These are phyloP conservation scores for Equus quagga DNA, from an alignment of 2,113 vertebrate genomes.

Conservation along the genomic window DNA sequence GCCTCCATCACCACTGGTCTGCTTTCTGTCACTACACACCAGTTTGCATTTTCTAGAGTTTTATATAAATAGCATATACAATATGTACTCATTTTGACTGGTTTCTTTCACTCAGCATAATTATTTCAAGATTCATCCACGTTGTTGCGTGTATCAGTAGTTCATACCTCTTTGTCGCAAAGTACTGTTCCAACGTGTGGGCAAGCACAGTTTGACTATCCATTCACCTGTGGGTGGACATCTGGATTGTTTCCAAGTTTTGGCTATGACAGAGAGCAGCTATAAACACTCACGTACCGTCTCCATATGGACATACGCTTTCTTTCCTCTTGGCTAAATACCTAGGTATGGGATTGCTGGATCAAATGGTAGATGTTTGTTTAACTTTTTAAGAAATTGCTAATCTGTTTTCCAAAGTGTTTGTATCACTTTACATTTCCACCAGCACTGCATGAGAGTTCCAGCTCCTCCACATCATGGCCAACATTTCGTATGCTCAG, in stretches of 20 bases:
- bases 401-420: neutral
- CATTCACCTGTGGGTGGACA: neutral
- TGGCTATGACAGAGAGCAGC: neutral
- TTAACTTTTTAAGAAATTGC: neutral
- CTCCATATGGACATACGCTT: neutral
- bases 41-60: neutral
- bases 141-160: too few species aligned
- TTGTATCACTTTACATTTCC: neutral
- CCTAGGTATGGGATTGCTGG: too few species aligned
- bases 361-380: neutral
- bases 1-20: too few species aligned
- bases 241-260: neutral
- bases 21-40: neutral
- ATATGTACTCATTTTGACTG: neutral
- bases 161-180: neutral
- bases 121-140: neutral
- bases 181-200: neutral
- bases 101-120: neutral
- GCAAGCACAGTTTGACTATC: too few species aligned
- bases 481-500: neutral
- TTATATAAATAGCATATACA: neutral
- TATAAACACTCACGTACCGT: accelerated
- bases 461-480: neutral
- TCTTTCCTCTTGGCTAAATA: neutral
- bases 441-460: too few species aligned